These are phyloP conservation scores for Pristiophorus japonicus DNA, from an alignment of 2,113 vertebrate genomes.

Conservation along the genomic window DNA sequence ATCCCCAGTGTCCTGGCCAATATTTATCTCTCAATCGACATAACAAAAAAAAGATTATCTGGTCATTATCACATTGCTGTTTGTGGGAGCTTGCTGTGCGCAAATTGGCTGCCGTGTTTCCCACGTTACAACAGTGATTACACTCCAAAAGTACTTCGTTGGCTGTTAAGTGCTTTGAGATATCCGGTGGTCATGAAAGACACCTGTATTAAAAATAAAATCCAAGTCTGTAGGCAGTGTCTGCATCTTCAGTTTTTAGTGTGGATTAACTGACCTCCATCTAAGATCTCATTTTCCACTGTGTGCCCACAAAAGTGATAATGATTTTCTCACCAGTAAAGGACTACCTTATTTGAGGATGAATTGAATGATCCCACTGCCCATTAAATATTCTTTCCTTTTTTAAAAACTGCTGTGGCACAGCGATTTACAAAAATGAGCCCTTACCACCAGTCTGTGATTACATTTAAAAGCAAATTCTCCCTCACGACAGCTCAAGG, in stretches of 20 bases:
- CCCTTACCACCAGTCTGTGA: neutral
- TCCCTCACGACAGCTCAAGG: neutral
- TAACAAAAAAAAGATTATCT: no score
- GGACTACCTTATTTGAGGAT: neutral
- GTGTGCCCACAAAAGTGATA: neutral
- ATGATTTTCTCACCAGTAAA: neutral
- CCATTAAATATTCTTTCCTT: neutral
- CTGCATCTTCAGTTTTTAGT: neutral
- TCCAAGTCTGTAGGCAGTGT: neutral
- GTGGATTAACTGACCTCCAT: neutral
- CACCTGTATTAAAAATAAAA: no score
- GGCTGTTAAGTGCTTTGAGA: no score
- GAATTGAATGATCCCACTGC: neutral
- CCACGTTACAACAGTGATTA: no score
- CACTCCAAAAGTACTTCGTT: no score
- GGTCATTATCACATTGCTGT: no score
- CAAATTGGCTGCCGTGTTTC: no score
- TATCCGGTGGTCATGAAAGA: no score
- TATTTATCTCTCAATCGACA: no score
- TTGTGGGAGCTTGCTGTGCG: no score
- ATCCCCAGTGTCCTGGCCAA: no score
- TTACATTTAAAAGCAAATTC: neutral
- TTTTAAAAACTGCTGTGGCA: neutral
- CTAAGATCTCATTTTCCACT: neutral
- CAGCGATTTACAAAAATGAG: neutral